A percentile compares a stretch with the other conserved stretches of the same genome.
Evolutionary conservation across 2,113 vertebrate species (phyloP).

Genomic region (Donacobius atricapilla): DNA sequence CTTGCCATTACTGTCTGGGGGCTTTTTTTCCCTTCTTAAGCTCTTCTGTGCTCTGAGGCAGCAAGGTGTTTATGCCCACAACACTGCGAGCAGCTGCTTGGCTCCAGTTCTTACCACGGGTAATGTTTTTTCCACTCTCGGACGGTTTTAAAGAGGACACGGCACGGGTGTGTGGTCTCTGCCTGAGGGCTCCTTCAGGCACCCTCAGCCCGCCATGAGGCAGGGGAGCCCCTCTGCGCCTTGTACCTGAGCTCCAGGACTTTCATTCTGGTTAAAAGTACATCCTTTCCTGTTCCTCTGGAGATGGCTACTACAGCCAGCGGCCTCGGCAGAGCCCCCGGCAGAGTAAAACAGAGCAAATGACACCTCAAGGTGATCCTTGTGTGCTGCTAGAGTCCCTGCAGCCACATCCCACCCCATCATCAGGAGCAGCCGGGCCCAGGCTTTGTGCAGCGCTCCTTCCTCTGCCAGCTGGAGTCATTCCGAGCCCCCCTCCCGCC

Average conservation of each 20-base stretch:
- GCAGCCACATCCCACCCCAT: background rate
- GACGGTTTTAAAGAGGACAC: background rate
- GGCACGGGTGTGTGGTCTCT: background rate
- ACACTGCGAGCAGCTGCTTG: background rate
- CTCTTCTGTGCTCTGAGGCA: background rate
- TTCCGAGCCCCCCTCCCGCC: rapidly evolving
- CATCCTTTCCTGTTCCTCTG: rapidly evolving
- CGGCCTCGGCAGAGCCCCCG: background rate
- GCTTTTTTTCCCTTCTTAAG: background rate
- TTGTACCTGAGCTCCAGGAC: background rate
- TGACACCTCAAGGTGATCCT: rapidly evolving
- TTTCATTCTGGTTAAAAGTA: background rate
- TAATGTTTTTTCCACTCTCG: background rate
- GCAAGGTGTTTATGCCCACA: background rate
- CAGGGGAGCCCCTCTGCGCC: background rate
- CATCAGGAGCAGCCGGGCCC: background rate
- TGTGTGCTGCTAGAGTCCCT: background rate
- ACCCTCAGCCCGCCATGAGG: rapidly evolving
- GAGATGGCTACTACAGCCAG: background rate
- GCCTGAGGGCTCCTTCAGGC: background rate
- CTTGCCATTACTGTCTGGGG: background rate
- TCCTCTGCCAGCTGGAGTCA: background rate
- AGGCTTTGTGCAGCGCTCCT: background rate
- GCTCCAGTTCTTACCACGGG: background rate
- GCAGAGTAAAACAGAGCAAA: background rate